phyloP scores from a whole-genome alignment of 1,140 invertebrate species.

The Euura lappo region DNA sequence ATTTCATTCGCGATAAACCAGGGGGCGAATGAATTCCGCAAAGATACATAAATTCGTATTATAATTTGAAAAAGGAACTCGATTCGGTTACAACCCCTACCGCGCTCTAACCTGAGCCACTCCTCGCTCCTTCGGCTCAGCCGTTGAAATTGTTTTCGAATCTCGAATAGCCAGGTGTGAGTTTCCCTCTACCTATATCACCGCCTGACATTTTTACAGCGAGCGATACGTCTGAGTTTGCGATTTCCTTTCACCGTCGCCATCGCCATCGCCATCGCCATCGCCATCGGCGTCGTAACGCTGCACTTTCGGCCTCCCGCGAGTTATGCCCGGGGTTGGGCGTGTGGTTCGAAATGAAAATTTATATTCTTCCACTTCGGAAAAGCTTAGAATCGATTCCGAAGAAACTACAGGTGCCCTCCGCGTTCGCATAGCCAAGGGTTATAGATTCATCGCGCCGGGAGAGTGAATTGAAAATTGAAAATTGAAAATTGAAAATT shows the following conservation, averaged over 20 bases:
- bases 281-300: not conserved
- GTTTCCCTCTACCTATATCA: not conserved
- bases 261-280: too few species aligned
- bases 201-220: not conserved
- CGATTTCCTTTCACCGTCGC: not conserved
- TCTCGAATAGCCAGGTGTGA: not conserved
- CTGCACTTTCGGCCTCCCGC: not conserved
- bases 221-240: not conserved
- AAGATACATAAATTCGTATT: too few species aligned
- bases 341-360: not conserved
- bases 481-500: not conserved
- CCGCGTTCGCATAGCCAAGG: too few species aligned
- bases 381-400: too few species aligned
- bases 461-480: not conserved
- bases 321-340: not conserved
- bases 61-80: too few species aligned
- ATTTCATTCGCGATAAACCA: too few species aligned
- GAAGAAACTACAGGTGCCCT: too few species aligned
- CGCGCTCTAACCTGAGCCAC: not conserved
- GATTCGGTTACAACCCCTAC: too few species aligned
- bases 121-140: not conserved
- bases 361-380: not conserved
- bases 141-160: constrained; percentile 7
- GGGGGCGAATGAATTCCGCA: too few species aligned
- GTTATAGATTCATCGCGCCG: not conserved